These are phyloP conservation scores for Leptinotarsa peninsularis DNA, from an alignment of 2,888 invertebrate genomes.

Conservation along the genomic window DNA sequence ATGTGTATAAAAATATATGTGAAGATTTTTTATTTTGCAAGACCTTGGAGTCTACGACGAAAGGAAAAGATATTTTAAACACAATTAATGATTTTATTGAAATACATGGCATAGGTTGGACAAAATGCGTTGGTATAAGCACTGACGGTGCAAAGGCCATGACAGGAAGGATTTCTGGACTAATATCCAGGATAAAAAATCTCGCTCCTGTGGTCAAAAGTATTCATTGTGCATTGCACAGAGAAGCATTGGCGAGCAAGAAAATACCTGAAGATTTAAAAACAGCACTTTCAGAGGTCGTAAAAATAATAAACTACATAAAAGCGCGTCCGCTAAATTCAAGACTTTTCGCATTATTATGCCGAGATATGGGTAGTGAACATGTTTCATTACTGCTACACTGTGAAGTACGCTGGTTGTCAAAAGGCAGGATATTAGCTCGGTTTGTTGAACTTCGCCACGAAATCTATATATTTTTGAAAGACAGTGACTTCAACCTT, in stretches of 20 bases:
- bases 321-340: too few species aligned
- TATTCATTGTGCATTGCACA: conserved; percentile 12
- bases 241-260: background rate
- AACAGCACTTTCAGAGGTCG: too few species aligned
- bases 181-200: conserved; percentile 12
- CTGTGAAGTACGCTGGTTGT: background rate
- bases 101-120: too few species aligned
- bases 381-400: background rate
- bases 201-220: conserved; percentile 1
- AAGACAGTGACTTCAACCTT: background rate
- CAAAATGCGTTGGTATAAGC: background rate
- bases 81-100: too few species aligned
- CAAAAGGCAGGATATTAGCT: background rate
- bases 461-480: background rate
- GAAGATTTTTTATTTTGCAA: background rate
- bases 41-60: background rate
- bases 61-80: too few species aligned
- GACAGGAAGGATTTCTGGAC: background rate
- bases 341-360: too few species aligned
- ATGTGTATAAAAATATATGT: background rate
- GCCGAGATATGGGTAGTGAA: too few species aligned
- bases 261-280: background rate
- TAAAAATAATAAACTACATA: too few species aligned
- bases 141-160: conserved; percentile 19
- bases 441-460: too few species aligned